Conservation (phyloP, 2,888 invertebrate species). For the Heteromurus nitidus region DNA sequence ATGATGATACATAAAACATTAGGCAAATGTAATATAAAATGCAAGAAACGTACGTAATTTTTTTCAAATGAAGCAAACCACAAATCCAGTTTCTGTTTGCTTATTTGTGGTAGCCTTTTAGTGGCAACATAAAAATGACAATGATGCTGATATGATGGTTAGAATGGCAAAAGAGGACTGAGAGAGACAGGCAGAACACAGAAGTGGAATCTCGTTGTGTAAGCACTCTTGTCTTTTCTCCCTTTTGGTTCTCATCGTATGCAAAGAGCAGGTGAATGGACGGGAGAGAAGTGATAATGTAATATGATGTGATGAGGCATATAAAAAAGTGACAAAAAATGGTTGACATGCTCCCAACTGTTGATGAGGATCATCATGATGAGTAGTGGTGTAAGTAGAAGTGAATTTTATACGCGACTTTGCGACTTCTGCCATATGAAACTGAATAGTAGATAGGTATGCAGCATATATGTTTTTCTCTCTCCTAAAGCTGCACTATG, state of each 20-base stretch:
- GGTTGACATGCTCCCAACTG: constrained; percentile 16
- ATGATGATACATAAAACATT: too few relatives aligned
- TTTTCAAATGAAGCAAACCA: constrained; percentile 29
- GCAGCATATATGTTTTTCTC: too few relatives aligned
- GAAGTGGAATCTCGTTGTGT: too few relatives aligned
- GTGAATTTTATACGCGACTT: not conserved
- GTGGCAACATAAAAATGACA: constrained; percentile 12
- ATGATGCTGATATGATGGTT: constrained; percentile 1
- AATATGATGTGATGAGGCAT: not conserved
- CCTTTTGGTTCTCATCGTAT: constrained; percentile 3
- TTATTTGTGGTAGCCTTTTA: constrained; percentile 40
- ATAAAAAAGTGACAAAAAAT: constrained; percentile 15
- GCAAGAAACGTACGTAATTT: not conserved
- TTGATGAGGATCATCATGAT: not conserved
- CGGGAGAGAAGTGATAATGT: constrained; percentile 18
- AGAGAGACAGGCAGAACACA: too few relatives aligned
- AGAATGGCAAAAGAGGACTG: not conserved
- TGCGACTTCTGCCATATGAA: not conserved
- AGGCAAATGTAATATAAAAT: too few relatives aligned
- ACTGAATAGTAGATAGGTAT: too few relatives aligned
- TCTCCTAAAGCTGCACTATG: too few relatives aligned
- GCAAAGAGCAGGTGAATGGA: constrained; percentile 43
- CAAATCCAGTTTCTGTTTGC: constrained; percentile 55
- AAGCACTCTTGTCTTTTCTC: not conserved
- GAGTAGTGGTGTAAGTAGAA: not conserved